phyloP scores from a whole-genome alignment of 1,140 invertebrate genomes.

The Saccostrea glomerata region DNA sequence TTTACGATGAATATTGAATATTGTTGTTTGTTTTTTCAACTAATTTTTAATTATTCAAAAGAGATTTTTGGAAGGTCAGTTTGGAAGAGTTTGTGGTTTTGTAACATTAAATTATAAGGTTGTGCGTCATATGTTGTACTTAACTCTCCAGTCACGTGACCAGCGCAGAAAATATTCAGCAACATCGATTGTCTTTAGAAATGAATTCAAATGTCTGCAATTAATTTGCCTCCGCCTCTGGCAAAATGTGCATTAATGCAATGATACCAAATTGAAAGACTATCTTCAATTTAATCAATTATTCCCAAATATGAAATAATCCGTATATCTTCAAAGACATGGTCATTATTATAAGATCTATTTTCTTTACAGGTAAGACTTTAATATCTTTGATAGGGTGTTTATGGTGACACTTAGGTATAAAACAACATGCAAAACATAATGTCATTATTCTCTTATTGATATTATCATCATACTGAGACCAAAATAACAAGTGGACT shows the following conservation, averaged over 20 bases:
- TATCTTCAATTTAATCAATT: not conserved
- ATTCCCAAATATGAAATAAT: not conserved
- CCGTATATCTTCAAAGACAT: not conserved
- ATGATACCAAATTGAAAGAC: not conserved
- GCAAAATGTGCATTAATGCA: not conserved
- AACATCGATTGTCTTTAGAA: not conserved
- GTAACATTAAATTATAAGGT: too few species aligned
- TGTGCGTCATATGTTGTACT: not conserved
- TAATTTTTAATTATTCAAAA: too few species aligned
- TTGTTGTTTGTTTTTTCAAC: too few species aligned
- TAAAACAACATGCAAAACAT: not conserved
- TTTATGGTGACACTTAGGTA: not conserved
- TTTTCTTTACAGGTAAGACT: constrained; percentile 5
- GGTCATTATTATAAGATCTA: not conserved
- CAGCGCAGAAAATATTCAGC: not conserved
- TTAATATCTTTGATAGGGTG: too few species aligned
- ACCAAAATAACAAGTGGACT: too few species aligned
- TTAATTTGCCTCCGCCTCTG: not conserved
- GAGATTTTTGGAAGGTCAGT: too few species aligned
- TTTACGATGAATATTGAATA: too few species aligned
- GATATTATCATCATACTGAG: too few species aligned
- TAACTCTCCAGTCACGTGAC: not conserved
- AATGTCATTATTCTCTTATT: not conserved
- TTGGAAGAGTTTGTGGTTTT: too few species aligned
- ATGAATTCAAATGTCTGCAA: not conserved